Evolutionary conservation across 2,113 vertebrate species (phyloP), one percentile per base, ranked within the genome.

Genomic region (Eublepharis macularius): DNA sequence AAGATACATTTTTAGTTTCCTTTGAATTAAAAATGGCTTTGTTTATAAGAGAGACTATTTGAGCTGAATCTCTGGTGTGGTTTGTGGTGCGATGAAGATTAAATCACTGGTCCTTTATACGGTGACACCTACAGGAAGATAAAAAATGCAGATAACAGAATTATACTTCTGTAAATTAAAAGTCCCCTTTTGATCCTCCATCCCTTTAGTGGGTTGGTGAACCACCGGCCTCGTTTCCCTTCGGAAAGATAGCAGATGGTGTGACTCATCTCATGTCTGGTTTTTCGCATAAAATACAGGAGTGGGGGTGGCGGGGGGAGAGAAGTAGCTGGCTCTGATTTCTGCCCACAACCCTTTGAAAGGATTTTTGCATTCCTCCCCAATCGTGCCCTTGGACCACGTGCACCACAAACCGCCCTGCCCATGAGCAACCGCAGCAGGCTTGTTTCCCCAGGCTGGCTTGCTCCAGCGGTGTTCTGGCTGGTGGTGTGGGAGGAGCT

Each of bases 371-470:
- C 0, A 0, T 84, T 29, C 75, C 79, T 41, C 49, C 73, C 6
- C 19, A 10, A 39, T 0, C 0, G 0, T 36, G 51, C 0, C 2
- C 10, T 74, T 3, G n/a, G 65, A 2, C 57, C 17, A 41, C 57
- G 39, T 0, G 0, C 14, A 16, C 86, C n/a, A 1, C 1, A 12
- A 68, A 5, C 1, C 0, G 2, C 36, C 3, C 36, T 10, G 45
- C 80, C n/a, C n/a, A n/a, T n/a, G 47, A 17, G 34, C 68, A 4
- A 1, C 0, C 36, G 34, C 75, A 0, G 0, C 1, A 0, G 10
- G 21, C 1, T 8, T 11, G 1, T 7, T 1, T 0, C 26, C 70
- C n/a, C 32, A 13, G 83, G 17, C 0, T 0, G 74, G 69, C 49
- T 60, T 63, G 72, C 4, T 0, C 34, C 1, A 0, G 60, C 0